These are phyloP conservation scores for Macrostomum lignano DNA, from an alignment of 1,140 invertebrate genomes.

Conservation along the genomic window DNA sequence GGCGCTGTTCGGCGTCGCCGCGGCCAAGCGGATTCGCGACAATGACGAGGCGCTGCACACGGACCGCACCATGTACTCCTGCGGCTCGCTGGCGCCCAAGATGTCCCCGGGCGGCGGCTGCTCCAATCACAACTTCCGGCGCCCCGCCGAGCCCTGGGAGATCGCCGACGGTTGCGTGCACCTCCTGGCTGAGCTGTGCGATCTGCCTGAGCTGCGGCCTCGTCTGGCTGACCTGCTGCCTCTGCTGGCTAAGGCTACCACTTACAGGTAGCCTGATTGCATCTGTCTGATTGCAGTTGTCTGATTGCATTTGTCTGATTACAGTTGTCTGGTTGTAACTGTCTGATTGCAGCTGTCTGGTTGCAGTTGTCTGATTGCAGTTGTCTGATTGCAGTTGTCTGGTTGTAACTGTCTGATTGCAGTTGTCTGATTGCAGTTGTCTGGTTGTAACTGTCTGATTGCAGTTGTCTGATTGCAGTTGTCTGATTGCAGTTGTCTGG, in stretches of 20 bases:
- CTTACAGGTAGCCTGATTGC: no score
- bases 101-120: slow-evolving; percentile 31
- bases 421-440: no score
- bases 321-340: no score
- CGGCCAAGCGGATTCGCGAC: slow-evolving; percentile 29
- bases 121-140: slow-evolving; percentile 29
- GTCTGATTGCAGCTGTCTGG: no score
- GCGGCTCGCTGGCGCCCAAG: slow-evolving; percentile 33
- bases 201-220: slow-evolving; percentile 29
- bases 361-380: no score
- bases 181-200: slow-evolving; percentile 30
- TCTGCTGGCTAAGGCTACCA: slow-evolving; percentile 22
- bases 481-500: no score
- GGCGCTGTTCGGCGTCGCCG: slow-evolving; percentile 23
- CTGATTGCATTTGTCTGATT: no score
- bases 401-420: no score
- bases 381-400: no score
- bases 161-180: slow-evolving; percentile 33
- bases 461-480: no score
- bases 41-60: slow-evolving; percentile 32
- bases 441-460: no score
- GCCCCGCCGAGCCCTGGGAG: slow-evolving; percentile 37
- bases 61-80: slow-evolving; percentile 32
- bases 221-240: slow-evolving; percentile 22
- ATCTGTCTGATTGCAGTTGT: no score